Percentiles rank a stretch among this genome's conserved stretches.
These are phyloP conservation scores for Zingel zingel DNA, from an alignment of 2,113 vertebrate genomes.

Conservation along the genomic window DNA sequence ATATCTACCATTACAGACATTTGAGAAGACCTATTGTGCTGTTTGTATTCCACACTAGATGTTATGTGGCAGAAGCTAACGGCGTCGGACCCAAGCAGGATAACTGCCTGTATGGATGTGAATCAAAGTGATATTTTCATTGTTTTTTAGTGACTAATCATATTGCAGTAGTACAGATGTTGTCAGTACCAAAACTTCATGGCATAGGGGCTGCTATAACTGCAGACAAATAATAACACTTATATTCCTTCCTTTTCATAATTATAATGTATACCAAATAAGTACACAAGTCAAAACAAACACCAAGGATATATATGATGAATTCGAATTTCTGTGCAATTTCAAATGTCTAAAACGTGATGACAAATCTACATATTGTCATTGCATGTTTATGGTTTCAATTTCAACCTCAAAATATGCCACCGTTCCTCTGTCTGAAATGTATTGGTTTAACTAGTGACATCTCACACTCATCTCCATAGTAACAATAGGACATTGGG, in stretches of 20 bases:
- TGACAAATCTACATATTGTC: background rate
- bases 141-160: background rate
- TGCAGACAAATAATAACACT: background rate
- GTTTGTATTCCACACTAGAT: background rate
- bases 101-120: background rate
- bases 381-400: conserved; percentile 12
- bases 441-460: conserved; percentile 52
- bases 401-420: conserved; percentile 22
- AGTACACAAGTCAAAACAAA: background rate
- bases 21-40: background rate
- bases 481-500: conserved; percentile 67
- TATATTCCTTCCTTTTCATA: background rate
- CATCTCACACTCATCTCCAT: conserved; percentile 80
- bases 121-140: background rate
- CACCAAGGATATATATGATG: background rate
- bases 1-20: background rate
- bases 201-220: background rate
- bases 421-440: conserved; percentile 32
- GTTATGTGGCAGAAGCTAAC: background rate
- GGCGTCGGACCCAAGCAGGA: background rate
- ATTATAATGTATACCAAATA: background rate
- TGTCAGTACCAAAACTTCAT: background rate
- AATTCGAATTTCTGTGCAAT: background rate
- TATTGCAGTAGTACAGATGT: background rate
- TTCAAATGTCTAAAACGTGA: background rate